Evolutionary conservation across 2,797 vertebrate species (phyloP), one percentile per base, ranked within the genome.

Genomic region (Hippopotamyrus pictus): DNA sequence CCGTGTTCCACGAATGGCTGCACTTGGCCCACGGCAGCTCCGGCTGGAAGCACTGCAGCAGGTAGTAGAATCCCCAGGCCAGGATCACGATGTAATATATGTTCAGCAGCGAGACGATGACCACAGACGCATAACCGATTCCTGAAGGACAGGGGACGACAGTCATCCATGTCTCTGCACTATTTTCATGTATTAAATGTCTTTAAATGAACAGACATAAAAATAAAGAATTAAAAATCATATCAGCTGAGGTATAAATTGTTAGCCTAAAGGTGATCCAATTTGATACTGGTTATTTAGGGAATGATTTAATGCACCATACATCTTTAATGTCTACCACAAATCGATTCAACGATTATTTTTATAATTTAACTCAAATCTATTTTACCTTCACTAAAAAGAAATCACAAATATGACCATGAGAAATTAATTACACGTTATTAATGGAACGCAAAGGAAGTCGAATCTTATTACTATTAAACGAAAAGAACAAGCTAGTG

Each of bases 61-160:
- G 95, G 94, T 99, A 99, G 95, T 99, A 99, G 25, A 98, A 92
- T 9, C 98, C 98, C 98, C 98, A 99, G 91, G 98, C 98, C 96
- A 99, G 95, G 95, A 99, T 99, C 94, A 99, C 95, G 0, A 99
- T 99, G 96, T 99, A 99, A 95, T 99, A 99, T 90, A 99, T 95
- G 1, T 99, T 99, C 94, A 99, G 96, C 93, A 99, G 96, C 79
- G 98, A 99, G 92, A 99, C 98, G 1, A 99, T 99, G 93, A 99
- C 97, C 17, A 99, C 96, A 93, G 98, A 99, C 90, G 98, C 98
- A 22, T 99, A 99, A 94, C 98, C 98, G 53, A 99, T 99, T 95
- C 98, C 98, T 99, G 92, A 37, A 86, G 19, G 85, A 57, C 51
- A 54, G 82, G 46, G 44, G 19, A 25, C n/a, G 3, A 82, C 37